phyloP scores from a whole-genome alignment of 2,113 vertebrate genomes.

The Sapajus apella region DNA sequence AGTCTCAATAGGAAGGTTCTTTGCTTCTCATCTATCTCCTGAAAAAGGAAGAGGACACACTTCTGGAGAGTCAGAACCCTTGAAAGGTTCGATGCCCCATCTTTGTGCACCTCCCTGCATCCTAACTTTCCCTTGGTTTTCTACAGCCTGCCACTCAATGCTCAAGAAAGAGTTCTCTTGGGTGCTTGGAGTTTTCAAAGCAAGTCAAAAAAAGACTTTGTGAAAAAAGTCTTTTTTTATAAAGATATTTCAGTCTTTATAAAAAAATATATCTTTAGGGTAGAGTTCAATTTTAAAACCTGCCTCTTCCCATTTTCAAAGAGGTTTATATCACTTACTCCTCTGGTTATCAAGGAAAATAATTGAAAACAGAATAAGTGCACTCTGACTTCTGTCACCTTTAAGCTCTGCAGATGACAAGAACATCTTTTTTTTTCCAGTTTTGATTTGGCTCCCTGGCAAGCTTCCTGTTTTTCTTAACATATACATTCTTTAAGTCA shows the following conservation, averaged over 20 bases:
- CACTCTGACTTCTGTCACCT: background rate
- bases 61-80: background rate
- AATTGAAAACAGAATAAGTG: background rate
- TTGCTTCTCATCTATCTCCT: background rate
- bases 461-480: background rate
- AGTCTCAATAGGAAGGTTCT: background rate
- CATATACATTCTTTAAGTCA: background rate
- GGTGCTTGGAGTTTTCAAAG: background rate
- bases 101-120: background rate
- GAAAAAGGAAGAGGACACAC: background rate
- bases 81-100: background rate
- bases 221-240: too few relatives aligned
- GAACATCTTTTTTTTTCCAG: background rate
- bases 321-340: background rate
- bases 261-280: background rate
- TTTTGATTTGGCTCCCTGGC: background rate
- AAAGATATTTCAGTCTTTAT: background rate
- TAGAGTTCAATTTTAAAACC: background rate
- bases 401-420: background rate
- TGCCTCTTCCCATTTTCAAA: background rate
- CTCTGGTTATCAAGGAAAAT: background rate
- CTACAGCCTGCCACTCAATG: background rate
- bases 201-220: background rate
- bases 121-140: background rate
- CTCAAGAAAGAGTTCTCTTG: background rate